Conservation (phyloP, 2,888 invertebrate genomes). For the Tanytarsus gracilentus region DNA sequence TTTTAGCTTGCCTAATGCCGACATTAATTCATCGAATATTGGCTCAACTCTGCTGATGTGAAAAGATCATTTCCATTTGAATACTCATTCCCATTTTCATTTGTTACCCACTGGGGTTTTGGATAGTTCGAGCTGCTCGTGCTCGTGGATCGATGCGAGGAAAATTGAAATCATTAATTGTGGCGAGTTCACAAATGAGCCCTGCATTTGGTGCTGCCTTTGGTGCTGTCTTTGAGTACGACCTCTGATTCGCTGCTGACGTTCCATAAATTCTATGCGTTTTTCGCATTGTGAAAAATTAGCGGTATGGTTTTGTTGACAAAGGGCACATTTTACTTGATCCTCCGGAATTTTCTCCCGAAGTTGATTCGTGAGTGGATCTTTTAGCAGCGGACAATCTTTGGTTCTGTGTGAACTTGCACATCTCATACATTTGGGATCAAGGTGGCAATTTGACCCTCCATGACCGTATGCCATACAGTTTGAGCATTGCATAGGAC, state of each 20-base stretch:
- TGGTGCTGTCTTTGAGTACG: too few relatives aligned
- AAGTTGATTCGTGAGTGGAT: neutral
- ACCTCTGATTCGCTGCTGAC: too few relatives aligned
- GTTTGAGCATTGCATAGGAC: neutral
- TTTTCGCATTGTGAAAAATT: neutral
- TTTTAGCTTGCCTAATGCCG: neutral
- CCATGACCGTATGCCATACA: neutral
- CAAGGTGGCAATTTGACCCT: neutral
- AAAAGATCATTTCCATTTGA: too few relatives aligned
- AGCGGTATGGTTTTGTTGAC: neutral
- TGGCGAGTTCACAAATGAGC: too few relatives aligned
- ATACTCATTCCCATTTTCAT: too few relatives aligned
- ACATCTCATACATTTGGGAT: neutral
- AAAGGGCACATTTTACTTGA: neutral
- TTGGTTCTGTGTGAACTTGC: neutral
- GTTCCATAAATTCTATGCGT: neutral
- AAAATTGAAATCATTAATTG: too few relatives aligned
- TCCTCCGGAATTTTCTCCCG: neutral
- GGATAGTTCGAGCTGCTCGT: too few relatives aligned
- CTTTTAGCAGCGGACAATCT: neutral
- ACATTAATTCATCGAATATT: neutral
- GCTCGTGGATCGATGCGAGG: too few relatives aligned
- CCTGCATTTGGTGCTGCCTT: too few relatives aligned
- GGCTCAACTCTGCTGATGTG: neutral
- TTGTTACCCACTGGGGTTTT: too few relatives aligned